Base-by-base conservation (phyloP, 2,113 vertebrate genomes). In the Myotis brandtii region DNA sequence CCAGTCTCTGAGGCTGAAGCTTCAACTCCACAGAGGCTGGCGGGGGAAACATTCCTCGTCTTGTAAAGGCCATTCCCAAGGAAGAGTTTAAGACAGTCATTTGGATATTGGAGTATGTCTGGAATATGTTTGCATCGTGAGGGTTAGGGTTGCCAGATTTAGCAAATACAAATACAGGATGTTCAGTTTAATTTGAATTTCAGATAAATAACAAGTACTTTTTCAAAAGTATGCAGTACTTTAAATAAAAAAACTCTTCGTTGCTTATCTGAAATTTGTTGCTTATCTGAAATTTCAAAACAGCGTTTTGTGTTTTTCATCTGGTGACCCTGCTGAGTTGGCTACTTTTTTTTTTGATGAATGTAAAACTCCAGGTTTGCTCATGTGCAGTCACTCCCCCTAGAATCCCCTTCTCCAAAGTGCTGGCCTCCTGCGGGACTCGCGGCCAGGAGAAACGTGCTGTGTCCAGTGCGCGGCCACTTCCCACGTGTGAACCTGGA, bases 251-350 rank as follows among this genome's bases (percentile, higher is more conserved):
- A 81, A 67, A 89, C 43, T 40, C 40, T 79, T 90, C 67, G 50
- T 81, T 73, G 3, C 73, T 86, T 92, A 34, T 92, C 17, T 59
- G 72, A 88, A 17, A 52, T 66, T n/a, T 56, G 21, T 70, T 86
- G 14, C 40, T 90, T 40, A n/a, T 79, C 72, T 85, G 83, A 94
- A 82, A 83, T 92, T 94, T n/a, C 75, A 50, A 96, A 93, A 30
- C 12, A 75, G 3, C 2, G 18, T 80, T 7, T 82, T 5, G 6
- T 70, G 17, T 21, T 95, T 89, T 89, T 75, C 69, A 64, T 83
- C n/a, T 70, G 72, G 52, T 48, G 48, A 43, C 11, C 40, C 21
- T 73, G 10, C 32, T 75, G 37, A 77, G 14, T 18, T 62, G 50
- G 20, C 23, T 82, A 5, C 40, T 94, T 92, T 93, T 43, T 84